A percentile compares a stretch with the other conserved stretches of the same genome.
These are phyloP conservation scores for Gadopsis bispinosus DNA, from an alignment of 2,797 vertebrate genomes.

Conservation along the genomic window DNA sequence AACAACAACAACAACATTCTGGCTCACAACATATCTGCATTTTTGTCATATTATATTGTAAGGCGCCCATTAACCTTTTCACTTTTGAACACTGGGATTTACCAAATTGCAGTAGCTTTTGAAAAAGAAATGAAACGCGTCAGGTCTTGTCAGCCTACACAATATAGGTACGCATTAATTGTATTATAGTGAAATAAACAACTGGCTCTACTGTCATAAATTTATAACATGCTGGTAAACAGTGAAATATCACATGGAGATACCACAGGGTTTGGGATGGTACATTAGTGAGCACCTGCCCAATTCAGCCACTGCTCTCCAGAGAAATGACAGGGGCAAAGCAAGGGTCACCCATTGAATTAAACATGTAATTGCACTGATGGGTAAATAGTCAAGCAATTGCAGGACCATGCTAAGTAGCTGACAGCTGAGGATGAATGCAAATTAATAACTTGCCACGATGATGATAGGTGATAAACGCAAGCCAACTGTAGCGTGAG, in stretches of 20 bases:
- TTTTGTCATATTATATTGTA: not conserved
- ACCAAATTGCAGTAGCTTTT: not conserved
- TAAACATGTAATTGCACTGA: slow-evolving; percentile 71
- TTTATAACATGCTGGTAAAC: slow-evolving; percentile 9
- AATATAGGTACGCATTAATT: too few relatives aligned
- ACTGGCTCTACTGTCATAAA: not conserved
- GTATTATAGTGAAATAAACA: not conserved
- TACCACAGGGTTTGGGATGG: not conserved
- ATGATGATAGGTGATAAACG: slow-evolving; percentile 43
- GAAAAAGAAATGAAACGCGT: not conserved
- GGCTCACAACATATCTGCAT: not conserved
- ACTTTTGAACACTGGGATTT: not conserved
- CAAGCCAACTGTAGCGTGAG: slow-evolving; percentile 26
- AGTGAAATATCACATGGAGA: not conserved
- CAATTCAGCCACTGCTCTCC: slow-evolving; percentile 30
- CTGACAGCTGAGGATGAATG: slow-evolving; percentile 53
- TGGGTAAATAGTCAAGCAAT: slow-evolving; percentile 67
- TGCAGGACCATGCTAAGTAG: slow-evolving; percentile 61
- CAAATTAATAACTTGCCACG: slow-evolving; percentile 54
- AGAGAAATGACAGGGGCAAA: slow-evolving; percentile 44
- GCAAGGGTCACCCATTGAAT: slow-evolving; percentile 58
- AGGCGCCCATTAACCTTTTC: not conserved
- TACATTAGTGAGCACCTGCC: slow-evolving; percentile 24
- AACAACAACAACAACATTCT: not conserved
- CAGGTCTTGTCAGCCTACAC: not conserved